Percentiles rank a stretch among this genome's conserved stretches.
Evolutionary conservation across 1,140 invertebrate species (phyloP).

Genomic region (Ridgeia piscesae): DNA sequence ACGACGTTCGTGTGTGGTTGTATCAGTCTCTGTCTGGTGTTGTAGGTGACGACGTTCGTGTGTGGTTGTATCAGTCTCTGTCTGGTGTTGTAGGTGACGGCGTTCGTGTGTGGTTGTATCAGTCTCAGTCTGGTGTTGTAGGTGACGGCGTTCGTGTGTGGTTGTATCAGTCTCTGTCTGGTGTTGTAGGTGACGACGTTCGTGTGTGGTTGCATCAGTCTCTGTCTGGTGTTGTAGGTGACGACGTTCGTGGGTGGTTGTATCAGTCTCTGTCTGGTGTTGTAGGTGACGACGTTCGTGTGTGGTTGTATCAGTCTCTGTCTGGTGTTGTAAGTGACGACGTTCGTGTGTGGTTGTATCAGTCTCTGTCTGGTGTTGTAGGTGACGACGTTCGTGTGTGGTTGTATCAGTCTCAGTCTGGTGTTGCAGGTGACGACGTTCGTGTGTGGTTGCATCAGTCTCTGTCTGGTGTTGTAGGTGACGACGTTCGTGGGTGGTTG

Average conservation of each 20-base stretch:
- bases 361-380: conserved; percentile 68
- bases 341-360: conserved; percentile 90
- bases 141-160: conserved; percentile 95
- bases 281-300: conserved; percentile 91
- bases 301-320: conserved; percentile 85
- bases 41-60: conserved; percentile 91
- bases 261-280: conserved; percentile 69
- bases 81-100: conserved; percentile 76
- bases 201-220: conserved; percentile 89
- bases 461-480: conserved; percentile 70
- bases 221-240: conserved; percentile 70
- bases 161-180: conserved; percentile 75
- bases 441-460: conserved; percentile 89
- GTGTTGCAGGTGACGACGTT: conserved; percentile 85
- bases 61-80: conserved; percentile 85
- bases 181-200: conserved; percentile 85
- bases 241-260: conserved; percentile 94
- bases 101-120: conserved; percentile 90
- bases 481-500: conserved; percentile 94
- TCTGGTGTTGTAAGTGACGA: conserved; percentile 76
- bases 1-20: conserved; percentile 94
- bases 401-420: conserved; percentile 75
- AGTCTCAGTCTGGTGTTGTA: conserved; percentile 68
- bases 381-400: conserved; percentile 95
- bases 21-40: conserved; percentile 69